Conservation (phyloP, 2,888 invertebrate species). For the Odontocolon sp. region DNA sequence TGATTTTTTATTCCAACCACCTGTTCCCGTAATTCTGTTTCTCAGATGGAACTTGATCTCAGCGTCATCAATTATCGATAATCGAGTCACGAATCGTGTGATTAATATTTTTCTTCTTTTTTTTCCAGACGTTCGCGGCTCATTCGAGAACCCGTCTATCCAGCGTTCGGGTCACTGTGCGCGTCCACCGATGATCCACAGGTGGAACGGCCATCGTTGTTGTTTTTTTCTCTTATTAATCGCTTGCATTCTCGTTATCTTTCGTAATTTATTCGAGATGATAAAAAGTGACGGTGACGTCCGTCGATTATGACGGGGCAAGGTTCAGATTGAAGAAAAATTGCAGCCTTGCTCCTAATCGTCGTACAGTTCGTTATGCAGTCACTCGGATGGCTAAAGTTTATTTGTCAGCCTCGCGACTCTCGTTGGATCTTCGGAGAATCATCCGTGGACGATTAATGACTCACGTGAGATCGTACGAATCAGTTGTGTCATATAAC, state of each 20-base stretch:
- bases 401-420: too few species aligned
- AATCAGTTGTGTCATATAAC: background rate
- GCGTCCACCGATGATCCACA: slow-evolving; percentile 28
- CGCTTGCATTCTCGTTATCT: background rate
- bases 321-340: too few species aligned
- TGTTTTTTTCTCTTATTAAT: background rate
- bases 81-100: slow-evolving; percentile 12
- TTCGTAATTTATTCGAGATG: background rate
- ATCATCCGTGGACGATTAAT: background rate
- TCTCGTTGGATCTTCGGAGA: too few species aligned
- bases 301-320: too few species aligned
- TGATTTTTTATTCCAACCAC: background rate
- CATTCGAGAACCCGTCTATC: slow-evolving; percentile 40
- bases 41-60: slow-evolving; percentile 23
- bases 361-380: background rate
- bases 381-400: background rate
- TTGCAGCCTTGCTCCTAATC: background rate
- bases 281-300: background rate
- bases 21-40: slow-evolving; percentile 7
- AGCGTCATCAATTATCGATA: slow-evolving; percentile 4
- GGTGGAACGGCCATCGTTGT: slow-evolving; percentile 8
- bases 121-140: slow-evolving; percentile 14
- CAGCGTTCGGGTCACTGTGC: slow-evolving; percentile 39
- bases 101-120: background rate
- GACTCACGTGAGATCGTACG: background rate